Evolutionary conservation across 1,140 invertebrate species (phyloP).

Genomic region (Ptiloglossa arizonensis): DNA sequence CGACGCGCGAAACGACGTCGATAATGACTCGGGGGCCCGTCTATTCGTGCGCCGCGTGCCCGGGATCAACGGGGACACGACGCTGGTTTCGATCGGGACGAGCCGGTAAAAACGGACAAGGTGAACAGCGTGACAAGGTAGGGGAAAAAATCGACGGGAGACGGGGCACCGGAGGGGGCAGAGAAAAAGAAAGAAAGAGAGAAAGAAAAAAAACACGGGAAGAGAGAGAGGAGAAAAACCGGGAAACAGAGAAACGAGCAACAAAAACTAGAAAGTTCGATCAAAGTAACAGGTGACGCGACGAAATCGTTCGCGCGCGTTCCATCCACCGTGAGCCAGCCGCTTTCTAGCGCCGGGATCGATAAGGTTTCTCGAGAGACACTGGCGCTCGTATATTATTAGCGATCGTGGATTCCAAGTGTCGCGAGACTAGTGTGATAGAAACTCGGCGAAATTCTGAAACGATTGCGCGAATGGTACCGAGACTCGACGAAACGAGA

Average conservation of each 20-base stretch:
- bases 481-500: too few relatives aligned
- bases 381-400: too few relatives aligned
- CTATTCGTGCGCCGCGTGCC: constrained; percentile 8
- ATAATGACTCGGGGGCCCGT: constrained; percentile 33
- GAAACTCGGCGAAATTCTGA: too few relatives aligned
- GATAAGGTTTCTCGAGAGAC: not conserved
- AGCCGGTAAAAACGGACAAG: constrained; percentile 16
- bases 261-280: constrained; percentile 29
- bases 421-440: too few relatives aligned
- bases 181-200: too few relatives aligned
- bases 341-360: not conserved
- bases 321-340: not conserved
- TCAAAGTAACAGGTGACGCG: constrained; percentile 24
- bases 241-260: constrained; percentile 7
- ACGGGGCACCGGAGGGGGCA: too few relatives aligned
- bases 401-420: too few relatives aligned
- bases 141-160: constrained; percentile 6
- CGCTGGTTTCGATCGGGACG: constrained; percentile 6
- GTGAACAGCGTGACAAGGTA: not conserved
- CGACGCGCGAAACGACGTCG: constrained; percentile 50
- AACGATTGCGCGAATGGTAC: too few relatives aligned
- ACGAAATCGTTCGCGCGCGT: not conserved
- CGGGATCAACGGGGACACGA: not conserved
- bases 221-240: too few relatives aligned
- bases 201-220: too few relatives aligned